phyloP scores from a whole-genome alignment of 2,888 invertebrate genomes.

The Chamaedrilus cognettii region DNA sequence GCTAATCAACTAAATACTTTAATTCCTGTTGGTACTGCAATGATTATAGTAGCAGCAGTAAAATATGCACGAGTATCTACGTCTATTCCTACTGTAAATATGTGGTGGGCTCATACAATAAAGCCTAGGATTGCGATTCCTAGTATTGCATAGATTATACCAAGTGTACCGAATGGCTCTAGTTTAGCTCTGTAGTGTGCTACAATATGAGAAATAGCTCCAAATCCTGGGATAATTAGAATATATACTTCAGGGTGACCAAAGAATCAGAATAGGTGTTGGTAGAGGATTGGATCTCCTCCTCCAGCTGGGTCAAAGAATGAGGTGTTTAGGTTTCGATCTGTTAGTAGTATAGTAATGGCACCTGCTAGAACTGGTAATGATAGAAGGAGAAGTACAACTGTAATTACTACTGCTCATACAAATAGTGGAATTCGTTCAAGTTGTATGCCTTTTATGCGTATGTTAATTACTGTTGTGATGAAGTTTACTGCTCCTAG shows the following conservation, averaged over 20 bases:
- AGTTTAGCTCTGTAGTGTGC: constrained; percentile 68
- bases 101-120: constrained; percentile 83
- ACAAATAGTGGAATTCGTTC: constrained; percentile 74
- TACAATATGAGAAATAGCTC: constrained; percentile 79
- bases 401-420: constrained; percentile 73
- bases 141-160: constrained; percentile 79
- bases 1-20: constrained; percentile 81
- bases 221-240: constrained; percentile 82
- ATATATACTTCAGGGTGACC: constrained; percentile 86
- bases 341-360: constrained; percentile 77
- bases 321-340: constrained; percentile 78
- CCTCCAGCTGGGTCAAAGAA: constrained; percentile 81
- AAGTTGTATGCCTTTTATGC: constrained; percentile 66
- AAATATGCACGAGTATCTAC: constrained; percentile 83
- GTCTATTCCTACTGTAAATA: constrained; percentile 83
- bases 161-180: constrained; percentile 72
- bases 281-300: constrained; percentile 78
- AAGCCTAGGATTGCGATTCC: constrained; percentile 81
- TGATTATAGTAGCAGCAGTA: constrained; percentile 82
- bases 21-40: constrained; percentile 83
- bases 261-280: constrained; percentile 87
- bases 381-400: constrained; percentile 69
- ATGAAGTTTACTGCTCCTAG: constrained; percentile 80
- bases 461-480: constrained; percentile 75
- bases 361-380: constrained; percentile 78